Base-by-base conservation (phyloP, 1,140 invertebrate species). In the Marisa cornuarietis region DNA sequence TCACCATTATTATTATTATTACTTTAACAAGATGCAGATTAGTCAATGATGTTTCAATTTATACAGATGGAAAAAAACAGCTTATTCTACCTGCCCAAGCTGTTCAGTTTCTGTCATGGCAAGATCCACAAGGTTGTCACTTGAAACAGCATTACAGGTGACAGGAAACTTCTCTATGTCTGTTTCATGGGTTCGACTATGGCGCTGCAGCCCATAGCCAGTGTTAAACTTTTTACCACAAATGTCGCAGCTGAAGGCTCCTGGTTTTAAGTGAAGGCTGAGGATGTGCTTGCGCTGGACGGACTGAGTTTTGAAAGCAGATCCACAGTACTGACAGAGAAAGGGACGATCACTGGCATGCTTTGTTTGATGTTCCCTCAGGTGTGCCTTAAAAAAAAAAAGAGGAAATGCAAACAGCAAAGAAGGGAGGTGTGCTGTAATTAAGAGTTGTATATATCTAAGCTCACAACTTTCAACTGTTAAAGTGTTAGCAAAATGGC, bases 241-340 rank as follows among this genome's bases (percentile, higher is more conserved):
- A 11, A 83, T 63, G 42, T 79, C 63, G 78, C 92, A 92, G 26
- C 82, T 72, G 80, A 87, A 89, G 14, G 89, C 82, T 6, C 89
- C 85, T 3, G 91, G 90, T 65, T 91, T 90, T 22, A 87, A 83
- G 79, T 92, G 91, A 49, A 92, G 90, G 22, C 88, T 89, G 68
- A 88, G 81, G 11, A 92, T 88, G 78, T 92, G 92, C 68, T 91
- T 91, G 42, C 89, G 85, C 79, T 92, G 91, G 0, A 92, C 91
- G 2, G 90, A 87, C 42, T 88, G 86, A 0, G 91, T 92, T 83
- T 92, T 92, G 80, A 92, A 92, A 18, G 91, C 87, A 14, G 91
- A 89, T 14, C 92, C 92, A 86, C 92, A 92, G 20, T 91, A 90
- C 78, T 92, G 91, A 83, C 91, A 92, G 24, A 92, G 85, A 81